Base-by-base conservation (phyloP, 2,888 invertebrate species). In the Amphipyra berbera region DNA sequence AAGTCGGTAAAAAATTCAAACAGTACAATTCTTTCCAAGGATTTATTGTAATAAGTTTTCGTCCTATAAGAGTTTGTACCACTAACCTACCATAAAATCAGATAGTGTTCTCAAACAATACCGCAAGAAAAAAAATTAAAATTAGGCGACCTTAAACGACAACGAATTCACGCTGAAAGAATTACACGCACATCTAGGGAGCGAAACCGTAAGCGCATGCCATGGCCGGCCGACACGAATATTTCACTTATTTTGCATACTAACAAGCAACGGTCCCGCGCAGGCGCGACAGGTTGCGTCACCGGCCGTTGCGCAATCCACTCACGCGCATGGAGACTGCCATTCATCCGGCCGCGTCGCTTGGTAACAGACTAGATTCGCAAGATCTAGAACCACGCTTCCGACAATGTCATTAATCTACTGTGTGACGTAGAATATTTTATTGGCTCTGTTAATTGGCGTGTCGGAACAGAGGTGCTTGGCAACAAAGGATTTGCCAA, bases 191-290 rank as follows among this genome's bases (percentile, higher is more conserved):
- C 76, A 75, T 79, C 74, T 78, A 83, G 73, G 80, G 82, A 76
- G 78, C 77, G 70, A 76, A 86, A 89, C 88, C 87, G 89, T 88
- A 89, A 85, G 86, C 86, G 85, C 87, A 87, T 85, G 79, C 84
- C 82, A 76, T 78, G 76, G 79, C 76, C 78, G 79, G 72, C 82
- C 85, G 83, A 86, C 88, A 86, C 86, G 86, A 88, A 90, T 89
- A 90, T 90, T 89, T 88, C 84, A 88, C 89, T 88, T 89, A 91
- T 89, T 92, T 91, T 91, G 92, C 92, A 93, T 93, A 91, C 90
- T 88, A 91, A 92, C 89, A 87, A 88, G 90, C 89, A 89, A 90
- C 89, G 89, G 89, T 72, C 71, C 56, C 64, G 81, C 83, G 84
- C 83, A 79, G 76, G 74, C 82, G 81, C 89, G 90, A 85, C 88